These are phyloP conservation scores for Drosophila infuscata DNA, from an alignment of 2,888 invertebrate species.

Conservation along the genomic window DNA sequence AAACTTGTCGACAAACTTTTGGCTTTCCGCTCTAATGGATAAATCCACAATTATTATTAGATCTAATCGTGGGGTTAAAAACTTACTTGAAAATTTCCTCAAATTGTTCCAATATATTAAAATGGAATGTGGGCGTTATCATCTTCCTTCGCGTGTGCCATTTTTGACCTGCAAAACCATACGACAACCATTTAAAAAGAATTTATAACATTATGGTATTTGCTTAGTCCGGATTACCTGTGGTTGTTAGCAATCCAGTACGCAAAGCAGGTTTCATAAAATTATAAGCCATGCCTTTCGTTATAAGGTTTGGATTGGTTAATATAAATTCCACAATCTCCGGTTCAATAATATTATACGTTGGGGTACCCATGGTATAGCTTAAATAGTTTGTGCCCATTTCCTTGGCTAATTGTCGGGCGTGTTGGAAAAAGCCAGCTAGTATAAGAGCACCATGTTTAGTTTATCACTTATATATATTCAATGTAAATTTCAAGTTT, in stretches of 20 bases:
- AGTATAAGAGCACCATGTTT: conserved; percentile 1
- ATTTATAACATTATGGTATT: neutral
- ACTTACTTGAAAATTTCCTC: conserved; percentile 77
- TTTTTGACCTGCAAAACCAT: conserved; percentile 58
- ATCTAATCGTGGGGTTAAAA: neutral
- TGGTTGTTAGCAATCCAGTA: conserved; percentile 70
- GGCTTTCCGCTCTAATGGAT: conserved; percentile 72
- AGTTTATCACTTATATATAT: neutral
- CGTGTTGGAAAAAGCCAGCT: conserved; percentile 58
- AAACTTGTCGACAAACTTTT: conserved; percentile 66
- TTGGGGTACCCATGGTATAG: conserved; percentile 61
- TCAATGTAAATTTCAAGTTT: too few species aligned
- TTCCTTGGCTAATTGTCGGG: conserved; percentile 45
- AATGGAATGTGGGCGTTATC: conserved; percentile 75
- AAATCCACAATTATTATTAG: neutral
- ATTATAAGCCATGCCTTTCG: conserved; percentile 68
- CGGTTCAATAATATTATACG: conserved; percentile 70
- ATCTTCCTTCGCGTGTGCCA: conserved; percentile 72
- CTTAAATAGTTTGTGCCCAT: conserved; percentile 56
- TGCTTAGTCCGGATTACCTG: conserved; percentile 38
- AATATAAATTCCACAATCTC: conserved; percentile 68
- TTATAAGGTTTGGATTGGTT: conserved; percentile 69
- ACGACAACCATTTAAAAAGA: neutral
- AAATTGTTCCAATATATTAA: conserved; percentile 78
- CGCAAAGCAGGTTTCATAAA: conserved; percentile 74